Evolutionary conservation across 2,113 vertebrate genomes (phyloP).

Genomic region (Albula goreensis): DNA sequence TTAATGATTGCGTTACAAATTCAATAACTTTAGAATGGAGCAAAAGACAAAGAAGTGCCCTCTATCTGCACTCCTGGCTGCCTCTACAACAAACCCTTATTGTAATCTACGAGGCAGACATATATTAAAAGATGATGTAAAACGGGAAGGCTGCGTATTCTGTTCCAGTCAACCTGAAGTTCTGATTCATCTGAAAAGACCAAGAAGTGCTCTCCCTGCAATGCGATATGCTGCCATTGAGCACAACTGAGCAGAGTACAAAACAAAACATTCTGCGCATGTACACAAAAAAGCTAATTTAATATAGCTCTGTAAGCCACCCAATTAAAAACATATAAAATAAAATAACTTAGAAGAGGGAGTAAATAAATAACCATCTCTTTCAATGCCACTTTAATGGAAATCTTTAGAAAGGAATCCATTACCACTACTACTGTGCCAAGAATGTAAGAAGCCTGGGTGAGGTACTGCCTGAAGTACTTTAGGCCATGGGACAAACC

Average conservation of each 20-base stretch:
- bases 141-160: neutral
- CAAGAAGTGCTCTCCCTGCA: neutral
- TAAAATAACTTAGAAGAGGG: neutral
- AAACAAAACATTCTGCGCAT: neutral
- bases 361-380: no score
- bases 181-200: neutral
- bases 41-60: neutral
- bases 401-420: no score
- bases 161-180: neutral
- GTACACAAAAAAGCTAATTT: neutral
- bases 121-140: neutral
- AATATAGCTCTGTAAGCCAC: neutral
- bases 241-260: neutral
- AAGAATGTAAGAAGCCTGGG: no score
- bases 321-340: neutral
- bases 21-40: slow-evolving; percentile 1
- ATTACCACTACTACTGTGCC: no score
- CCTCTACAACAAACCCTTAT: neutral
- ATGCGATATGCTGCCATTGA: neutral
- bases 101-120: neutral
- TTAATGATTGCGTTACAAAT: slow-evolving; percentile 5
- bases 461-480: no score
- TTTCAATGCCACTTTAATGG: no score
- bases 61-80: neutral
- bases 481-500: no score